Evolutionary conservation across 2,113 vertebrate genomes (phyloP).

Genomic region (Rhabdornis inornatus): DNA sequence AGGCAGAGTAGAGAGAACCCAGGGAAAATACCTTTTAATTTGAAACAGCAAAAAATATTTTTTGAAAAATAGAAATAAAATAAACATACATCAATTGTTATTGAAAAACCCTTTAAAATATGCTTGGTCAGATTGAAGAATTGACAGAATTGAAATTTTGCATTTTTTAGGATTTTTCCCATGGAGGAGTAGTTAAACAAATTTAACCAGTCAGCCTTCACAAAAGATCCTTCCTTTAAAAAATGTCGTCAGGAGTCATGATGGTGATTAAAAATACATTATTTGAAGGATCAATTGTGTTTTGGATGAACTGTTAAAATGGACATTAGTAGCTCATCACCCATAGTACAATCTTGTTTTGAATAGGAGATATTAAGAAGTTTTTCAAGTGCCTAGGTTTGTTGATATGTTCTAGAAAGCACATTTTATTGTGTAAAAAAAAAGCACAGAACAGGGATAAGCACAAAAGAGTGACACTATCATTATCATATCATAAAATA

Average conservation of each 20-base stretch:
- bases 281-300: not conserved
- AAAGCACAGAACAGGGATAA: not conserved
- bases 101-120: not conserved
- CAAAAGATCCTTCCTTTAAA: not conserved
- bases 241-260: not conserved
- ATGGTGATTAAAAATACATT: not conserved
- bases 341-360: not conserved
- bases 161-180: not conserved
- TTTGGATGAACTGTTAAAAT: not conserved
- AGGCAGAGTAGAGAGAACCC: not conserved
- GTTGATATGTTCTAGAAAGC: not conserved
- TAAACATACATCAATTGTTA: not conserved
- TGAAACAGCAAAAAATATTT: not conserved
- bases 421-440: not conserved
- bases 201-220: not conserved
- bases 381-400: not conserved
- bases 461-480: not conserved
- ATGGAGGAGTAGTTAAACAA: not conserved
- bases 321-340: not conserved
- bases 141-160: not conserved
- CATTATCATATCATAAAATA: not conserved
- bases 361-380: not conserved
- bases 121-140: not conserved
- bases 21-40: not conserved
- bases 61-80: not conserved